A percentile compares a stretch with the other conserved stretches of the same genome.
Conservation (phyloP, 2,113 vertebrate species). For the Aramus guarauna region DNA sequence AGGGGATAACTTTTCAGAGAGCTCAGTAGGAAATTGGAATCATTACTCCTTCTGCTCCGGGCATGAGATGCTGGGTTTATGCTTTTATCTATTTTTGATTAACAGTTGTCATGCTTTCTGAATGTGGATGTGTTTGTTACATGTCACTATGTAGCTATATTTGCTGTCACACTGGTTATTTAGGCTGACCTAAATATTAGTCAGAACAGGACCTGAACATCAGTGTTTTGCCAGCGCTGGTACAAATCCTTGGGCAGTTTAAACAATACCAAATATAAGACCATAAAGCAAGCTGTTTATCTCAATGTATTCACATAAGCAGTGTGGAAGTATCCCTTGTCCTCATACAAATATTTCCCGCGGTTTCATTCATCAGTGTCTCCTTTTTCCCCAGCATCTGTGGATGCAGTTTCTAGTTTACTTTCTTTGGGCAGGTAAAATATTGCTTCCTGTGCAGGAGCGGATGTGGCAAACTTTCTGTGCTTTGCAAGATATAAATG, state of each 20-base stretch:
- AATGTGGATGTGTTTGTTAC: not conserved
- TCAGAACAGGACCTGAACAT: not conserved
- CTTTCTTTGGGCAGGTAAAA: not conserved
- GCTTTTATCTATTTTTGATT: not conserved
- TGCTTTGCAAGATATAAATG: not conserved
- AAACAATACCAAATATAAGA: not conserved
- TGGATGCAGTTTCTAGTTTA: not conserved
- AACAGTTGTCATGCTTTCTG: not conserved
- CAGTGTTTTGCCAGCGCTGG: not conserved
- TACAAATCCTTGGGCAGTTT: not conserved
- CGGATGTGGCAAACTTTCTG: not conserved
- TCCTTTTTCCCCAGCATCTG: not conserved
- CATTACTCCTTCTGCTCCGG: not conserved
- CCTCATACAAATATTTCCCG: not conserved
- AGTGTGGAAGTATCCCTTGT: not conserved
- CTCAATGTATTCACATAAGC: not conserved
- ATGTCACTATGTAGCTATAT: not conserved
- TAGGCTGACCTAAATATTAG: not conserved
- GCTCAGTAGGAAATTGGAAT: not conserved
- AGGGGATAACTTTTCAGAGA: not conserved
- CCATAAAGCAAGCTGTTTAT: not conserved
- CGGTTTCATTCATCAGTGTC: not conserved
- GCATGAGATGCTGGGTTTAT: not conserved
- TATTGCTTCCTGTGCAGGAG: not conserved
- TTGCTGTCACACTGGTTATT: rapidly evolving